Conservation (phyloP, 2,797 vertebrate species). For the Bradypodion pumilum region DNA sequence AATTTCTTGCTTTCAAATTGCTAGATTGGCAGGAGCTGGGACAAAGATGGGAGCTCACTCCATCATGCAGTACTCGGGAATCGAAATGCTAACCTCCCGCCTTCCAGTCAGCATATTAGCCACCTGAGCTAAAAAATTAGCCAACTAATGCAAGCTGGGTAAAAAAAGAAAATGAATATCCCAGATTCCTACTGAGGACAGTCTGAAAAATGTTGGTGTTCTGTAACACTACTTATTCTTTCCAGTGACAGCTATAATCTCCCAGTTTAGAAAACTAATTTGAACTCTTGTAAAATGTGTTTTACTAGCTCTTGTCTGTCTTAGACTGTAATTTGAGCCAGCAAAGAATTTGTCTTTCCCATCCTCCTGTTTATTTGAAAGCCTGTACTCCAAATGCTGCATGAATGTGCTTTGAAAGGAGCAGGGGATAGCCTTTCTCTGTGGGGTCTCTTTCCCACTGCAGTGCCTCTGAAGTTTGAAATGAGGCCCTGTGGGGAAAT, state of each 20-base stretch:
- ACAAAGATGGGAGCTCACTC: too few relatives aligned
- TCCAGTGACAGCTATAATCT: not conserved
- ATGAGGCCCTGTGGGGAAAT: not conserved
- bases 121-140: too few relatives aligned
- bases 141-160: too few relatives aligned
- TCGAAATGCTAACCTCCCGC: too few relatives aligned
- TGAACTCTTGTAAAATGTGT: not conserved
- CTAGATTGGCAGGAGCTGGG: too few relatives aligned
- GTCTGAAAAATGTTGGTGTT: not conserved
- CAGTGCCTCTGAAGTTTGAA: not conserved
- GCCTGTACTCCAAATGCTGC: too few relatives aligned
- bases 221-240: not conserved
- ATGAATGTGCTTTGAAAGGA: too few relatives aligned
- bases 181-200: not conserved
- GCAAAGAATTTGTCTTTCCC: too few relatives aligned
- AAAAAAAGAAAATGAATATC: too few relatives aligned
- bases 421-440: not conserved
- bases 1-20: too few relatives aligned
- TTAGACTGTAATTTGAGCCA: not conserved
- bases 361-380: not conserved
- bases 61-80: too few relatives aligned
- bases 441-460: not conserved
- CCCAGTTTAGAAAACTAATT: not conserved
- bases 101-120: too few relatives aligned
- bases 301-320: not conserved